phyloP scores from a whole-genome alignment of 2,888 invertebrate genomes.

The Nemurella pictetii region DNA sequence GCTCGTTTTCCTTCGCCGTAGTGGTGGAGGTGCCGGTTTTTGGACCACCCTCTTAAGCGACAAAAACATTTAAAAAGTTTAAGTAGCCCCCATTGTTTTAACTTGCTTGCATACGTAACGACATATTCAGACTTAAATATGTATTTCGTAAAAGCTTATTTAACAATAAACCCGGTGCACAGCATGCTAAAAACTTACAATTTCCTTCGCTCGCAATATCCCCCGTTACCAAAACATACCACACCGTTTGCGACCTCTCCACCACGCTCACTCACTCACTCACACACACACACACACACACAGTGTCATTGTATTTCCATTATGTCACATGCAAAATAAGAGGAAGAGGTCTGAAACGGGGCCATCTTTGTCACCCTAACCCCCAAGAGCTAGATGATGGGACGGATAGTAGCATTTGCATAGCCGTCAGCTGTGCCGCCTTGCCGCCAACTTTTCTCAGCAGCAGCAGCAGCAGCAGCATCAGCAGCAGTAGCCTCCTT shows the following conservation, averaged over 20 bases:
- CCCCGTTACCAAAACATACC: not conserved
- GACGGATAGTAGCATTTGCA: constrained; percentile 50
- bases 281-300: not conserved
- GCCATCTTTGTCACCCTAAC: constrained; percentile 34
- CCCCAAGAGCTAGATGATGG: constrained; percentile 35
- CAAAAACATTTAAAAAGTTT: not conserved
- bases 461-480: not conserved
- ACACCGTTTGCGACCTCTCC: not conserved
- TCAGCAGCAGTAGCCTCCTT: not conserved
- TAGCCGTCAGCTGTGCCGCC: constrained; percentile 56
- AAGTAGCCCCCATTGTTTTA: not conserved
- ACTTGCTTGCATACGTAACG: not conserved
- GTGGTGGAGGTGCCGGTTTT: not conserved
- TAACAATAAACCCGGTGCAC: not conserved
- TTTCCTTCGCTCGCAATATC: constrained; percentile 15
- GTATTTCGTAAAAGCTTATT: not conserved
- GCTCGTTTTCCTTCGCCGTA: not conserved
- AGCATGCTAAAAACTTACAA: constrained; percentile 2
- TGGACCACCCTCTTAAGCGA: too few relatives aligned
- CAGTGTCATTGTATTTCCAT: constrained; percentile 53
- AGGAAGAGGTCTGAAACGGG: constrained; percentile 24
- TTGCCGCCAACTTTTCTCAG: constrained; percentile 54
- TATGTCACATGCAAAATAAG: constrained; percentile 45
- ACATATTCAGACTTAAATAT: not conserved
- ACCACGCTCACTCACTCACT: not conserved